Evolutionary conservation across 1,140 invertebrate species (phyloP).

Genomic region (Coenobita brevimanus): DNA sequence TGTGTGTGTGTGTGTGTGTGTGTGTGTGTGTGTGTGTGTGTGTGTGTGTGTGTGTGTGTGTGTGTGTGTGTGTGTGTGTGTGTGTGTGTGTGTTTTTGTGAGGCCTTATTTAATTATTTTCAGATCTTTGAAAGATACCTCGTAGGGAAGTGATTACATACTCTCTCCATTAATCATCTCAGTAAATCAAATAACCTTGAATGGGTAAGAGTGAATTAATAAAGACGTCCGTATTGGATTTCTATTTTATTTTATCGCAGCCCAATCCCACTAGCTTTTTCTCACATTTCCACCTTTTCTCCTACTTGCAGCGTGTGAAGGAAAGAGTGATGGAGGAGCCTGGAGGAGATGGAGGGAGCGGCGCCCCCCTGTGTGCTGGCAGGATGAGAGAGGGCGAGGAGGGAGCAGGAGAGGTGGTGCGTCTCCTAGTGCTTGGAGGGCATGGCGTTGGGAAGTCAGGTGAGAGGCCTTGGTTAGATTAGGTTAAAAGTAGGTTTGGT

Average conservation of each 20-base stretch:
- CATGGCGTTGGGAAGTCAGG: conserved; percentile 53
- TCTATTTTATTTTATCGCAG: no score
- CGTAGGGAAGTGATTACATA: neutral
- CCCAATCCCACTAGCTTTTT: no score
- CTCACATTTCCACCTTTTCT: neutral
- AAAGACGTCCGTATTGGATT: no score
- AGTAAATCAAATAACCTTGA: no score
- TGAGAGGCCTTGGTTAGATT: neutral
- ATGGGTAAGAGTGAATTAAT: no score
- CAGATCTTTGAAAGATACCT: neutral
- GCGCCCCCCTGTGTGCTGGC: neutral
- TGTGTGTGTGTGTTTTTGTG: neutral
- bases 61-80: conserved; percentile 1
- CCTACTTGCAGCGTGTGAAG: neutral
- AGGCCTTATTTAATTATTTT: neutral
- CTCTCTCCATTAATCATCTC: no score
- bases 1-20: neutral
- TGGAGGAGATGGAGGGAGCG: neutral
- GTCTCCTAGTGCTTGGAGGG: conserved; percentile 38
- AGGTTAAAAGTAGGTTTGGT: neutral
- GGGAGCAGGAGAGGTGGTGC: neutral
- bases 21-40: conserved; percentile 1
- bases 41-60: conserved; percentile 1
- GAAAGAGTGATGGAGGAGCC: neutral
- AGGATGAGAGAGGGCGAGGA: neutral